phyloP scores from a whole-genome alignment of 2,797 vertebrate species.

The Eulemur albifrons region DNA sequence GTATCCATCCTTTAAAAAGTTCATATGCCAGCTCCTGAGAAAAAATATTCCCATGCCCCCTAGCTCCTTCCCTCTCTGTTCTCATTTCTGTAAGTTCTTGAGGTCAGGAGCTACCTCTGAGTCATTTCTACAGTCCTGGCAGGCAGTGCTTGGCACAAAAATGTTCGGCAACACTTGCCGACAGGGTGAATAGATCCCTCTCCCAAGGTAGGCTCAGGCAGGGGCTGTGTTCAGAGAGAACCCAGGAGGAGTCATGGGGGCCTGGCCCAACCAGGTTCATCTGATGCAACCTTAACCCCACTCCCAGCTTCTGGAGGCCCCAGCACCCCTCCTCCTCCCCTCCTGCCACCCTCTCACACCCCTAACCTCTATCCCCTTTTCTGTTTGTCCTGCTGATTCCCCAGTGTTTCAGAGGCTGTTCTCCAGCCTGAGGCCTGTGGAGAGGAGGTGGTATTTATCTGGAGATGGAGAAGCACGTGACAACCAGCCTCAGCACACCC shows the following conservation, averaged over 20 bases:
- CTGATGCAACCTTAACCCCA: neutral
- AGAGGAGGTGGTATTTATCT: neutral
- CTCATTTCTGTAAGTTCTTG: neutral
- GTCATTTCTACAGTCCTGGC: neutral
- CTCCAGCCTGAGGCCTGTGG: neutral
- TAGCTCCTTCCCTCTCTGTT: neutral
- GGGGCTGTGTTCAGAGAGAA: neutral
- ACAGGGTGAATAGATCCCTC: neutral
- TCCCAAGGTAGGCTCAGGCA: neutral
- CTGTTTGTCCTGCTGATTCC: neutral
- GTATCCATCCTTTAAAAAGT: neutral
- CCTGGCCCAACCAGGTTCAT: neutral
- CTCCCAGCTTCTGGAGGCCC: neutral
- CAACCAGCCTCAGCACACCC: neutral
- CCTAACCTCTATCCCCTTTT: neutral
- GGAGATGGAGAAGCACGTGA: neutral
- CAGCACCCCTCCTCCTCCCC: accelerated
- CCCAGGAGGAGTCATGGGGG: neutral
- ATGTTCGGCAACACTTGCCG: neutral
- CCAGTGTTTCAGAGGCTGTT: neutral
- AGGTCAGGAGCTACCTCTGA: neutral
- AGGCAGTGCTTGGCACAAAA: neutral
- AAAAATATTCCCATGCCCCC: neutral
- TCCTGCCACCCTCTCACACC: neutral
- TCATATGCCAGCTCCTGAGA: neutral